Conservation (phyloP, 2,113 vertebrate genomes). For the Muscicapa adusta region DNA sequence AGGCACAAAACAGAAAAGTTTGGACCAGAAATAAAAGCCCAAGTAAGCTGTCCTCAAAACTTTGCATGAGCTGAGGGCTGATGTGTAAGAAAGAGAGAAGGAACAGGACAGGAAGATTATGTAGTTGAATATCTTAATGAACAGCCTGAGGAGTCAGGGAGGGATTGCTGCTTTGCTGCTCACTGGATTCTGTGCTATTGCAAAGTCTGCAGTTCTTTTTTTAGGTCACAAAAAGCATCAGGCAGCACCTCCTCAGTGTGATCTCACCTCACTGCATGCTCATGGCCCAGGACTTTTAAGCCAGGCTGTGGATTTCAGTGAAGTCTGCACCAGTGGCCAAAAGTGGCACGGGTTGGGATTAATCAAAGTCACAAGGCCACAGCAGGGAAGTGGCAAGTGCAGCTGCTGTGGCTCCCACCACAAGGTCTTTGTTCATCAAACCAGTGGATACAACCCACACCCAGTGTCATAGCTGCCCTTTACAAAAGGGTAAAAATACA, state of each 20-base stretch:
- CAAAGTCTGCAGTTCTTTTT: background rate
- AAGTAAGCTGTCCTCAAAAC: background rate
- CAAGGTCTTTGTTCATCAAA: background rate
- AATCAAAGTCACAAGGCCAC: background rate
- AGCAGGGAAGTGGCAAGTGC: background rate
- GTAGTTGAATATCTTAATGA: background rate
- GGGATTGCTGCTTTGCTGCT: background rate
- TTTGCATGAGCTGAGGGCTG: background rate
- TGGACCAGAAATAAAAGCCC: background rate
- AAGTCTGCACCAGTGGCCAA: background rate
- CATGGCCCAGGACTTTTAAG: fast-evolving
- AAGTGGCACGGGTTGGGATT: background rate
- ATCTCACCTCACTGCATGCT: fast-evolving
- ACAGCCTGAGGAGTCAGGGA: background rate
- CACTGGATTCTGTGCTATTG: background rate
- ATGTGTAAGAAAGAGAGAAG: background rate
- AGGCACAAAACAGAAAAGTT: background rate
- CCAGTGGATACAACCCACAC: background rate
- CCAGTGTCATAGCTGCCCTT: background rate
- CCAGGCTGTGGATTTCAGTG: background rate
- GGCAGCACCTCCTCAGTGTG: background rate
- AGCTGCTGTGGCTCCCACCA: background rate
- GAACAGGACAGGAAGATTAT: fast-evolving
- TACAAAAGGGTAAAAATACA: background rate
- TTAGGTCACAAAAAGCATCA: background rate